Evolutionary conservation across 2,888 invertebrate genomes (phyloP), one percentile per base, ranked within the genome.

Genomic region (Catocala fraxini): DNA sequence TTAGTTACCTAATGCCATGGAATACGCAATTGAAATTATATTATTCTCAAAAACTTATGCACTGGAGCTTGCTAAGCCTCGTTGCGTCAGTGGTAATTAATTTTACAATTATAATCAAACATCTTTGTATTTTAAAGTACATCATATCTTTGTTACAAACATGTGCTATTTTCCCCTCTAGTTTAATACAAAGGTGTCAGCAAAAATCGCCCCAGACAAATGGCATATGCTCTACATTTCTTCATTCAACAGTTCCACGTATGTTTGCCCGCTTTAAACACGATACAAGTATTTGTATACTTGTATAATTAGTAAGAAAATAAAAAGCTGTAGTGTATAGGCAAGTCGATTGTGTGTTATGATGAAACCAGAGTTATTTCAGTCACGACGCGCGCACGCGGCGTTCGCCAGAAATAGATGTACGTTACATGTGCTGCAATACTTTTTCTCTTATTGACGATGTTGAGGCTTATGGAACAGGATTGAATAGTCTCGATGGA

Each of bases 311-410:
- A 65, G 70, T 65, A 72, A 74, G 68, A 74, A 76, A 80, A 82
- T 75, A 82, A 80, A 75, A 79, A 68, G 53, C 57, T 73, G 70
- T 70, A 71, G 70, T 63, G 65, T 74, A 73, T 72, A 68, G 67
- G 65, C 73, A 66, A 67, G 65, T 64, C 68, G 68, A 70, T 65
- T 65, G 70, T 79, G 65, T 71, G 66, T 69, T 77, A 73, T 83
- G 82, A 84, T 79, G 87, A 84, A 86, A 87, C 73, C 57, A 0
- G 59, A 76, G 82, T 71, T 87, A 87, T 87, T 87, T 86, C 76
- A 73, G 81, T 71, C 79, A 74, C 75, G 80, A 70, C 70, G 75
- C 71, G 72, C 58, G 72, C 75, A 69, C 71, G 77, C 76, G 74
- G 65, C 51, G 35, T 56, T 46, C 9, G 7, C 6, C 46, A 9